A percentile compares a stretch with the other conserved stretches of the same genome.
Evolutionary conservation across 2,797 vertebrate genomes (phyloP).

Genomic region (Rallus crepitans): DNA sequence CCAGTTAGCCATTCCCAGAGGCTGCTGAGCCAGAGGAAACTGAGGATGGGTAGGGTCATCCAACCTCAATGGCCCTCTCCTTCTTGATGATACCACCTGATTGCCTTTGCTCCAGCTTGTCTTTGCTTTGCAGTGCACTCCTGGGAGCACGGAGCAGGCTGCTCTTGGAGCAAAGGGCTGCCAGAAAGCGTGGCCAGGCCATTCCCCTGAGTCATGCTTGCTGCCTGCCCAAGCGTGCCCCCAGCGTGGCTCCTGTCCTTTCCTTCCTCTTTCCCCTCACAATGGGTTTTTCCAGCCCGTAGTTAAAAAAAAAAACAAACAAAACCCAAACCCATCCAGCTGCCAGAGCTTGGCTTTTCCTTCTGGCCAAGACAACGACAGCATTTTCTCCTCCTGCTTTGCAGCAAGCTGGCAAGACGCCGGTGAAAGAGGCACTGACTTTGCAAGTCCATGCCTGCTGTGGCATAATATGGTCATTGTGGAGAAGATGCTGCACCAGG

Average conservation of each 20-base stretch:
- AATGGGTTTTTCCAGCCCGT: neutral
- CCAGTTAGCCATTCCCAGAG: neutral
- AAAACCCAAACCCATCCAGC: neutral
- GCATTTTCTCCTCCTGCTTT: neutral
- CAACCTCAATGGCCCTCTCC: neutral
- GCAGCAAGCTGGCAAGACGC: neutral
- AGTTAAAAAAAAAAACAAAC: neutral
- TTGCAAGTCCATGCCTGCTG: neutral
- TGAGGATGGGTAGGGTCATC: neutral
- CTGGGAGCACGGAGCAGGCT: neutral
- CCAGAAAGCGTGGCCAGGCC: neutral
- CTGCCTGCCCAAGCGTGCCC: neutral
- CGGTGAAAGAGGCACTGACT: neutral
- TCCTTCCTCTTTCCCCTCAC: neutral
- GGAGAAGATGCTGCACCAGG: neutral
- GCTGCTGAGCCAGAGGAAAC: neutral
- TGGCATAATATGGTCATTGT: constrained; percentile 53
- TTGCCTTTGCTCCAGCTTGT: too few species aligned
- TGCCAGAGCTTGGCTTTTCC: neutral
- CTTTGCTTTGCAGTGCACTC: too few species aligned
- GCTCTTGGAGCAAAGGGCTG: neutral
- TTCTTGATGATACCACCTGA: too few species aligned
- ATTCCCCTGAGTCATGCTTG: neutral
- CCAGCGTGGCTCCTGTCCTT: neutral
- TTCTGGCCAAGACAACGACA: neutral